Percentiles rank a stretch among this genome's conserved stretches.
These are phyloP conservation scores for Papilio polyxenes DNA, from an alignment of 1,140 invertebrate genomes.

Conservation along the genomic window DNA sequence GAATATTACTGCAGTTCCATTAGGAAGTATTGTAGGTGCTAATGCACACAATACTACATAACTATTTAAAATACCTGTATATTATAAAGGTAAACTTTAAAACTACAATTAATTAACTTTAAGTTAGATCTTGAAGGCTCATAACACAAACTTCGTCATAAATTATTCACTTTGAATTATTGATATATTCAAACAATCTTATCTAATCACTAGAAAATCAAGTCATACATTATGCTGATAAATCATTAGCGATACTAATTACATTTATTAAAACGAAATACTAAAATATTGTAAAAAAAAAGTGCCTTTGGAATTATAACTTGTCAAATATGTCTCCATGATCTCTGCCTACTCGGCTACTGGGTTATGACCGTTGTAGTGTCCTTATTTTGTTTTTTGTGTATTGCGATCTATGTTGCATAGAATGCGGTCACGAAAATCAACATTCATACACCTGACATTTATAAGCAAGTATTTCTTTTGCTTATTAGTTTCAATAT, in stretches of 20 bases:
- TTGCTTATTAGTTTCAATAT: not conserved
- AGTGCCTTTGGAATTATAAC: not conserved
- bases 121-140: no score
- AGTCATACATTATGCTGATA: not conserved
- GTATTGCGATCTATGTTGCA: not conserved
- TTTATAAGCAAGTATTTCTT: not conserved
- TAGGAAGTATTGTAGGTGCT: no score
- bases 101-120: not conserved
- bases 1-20: no score
- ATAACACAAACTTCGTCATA: not conserved
- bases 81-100: not conserved
- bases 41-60: no score
- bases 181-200: not conserved
- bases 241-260: conserved; percentile 1
- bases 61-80: no score
- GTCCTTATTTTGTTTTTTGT: not conserved
- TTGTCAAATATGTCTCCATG: not conserved
- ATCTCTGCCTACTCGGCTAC: not conserved
- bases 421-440: not conserved
- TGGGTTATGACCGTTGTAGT: conserved; percentile 5
- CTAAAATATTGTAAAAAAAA: not conserved
- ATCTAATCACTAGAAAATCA: conserved; percentile 17
- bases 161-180: conserved; percentile 8
- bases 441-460: not conserved
- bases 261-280: not conserved